phyloP scores from a whole-genome alignment of 2,113 vertebrate genomes.

The Holacanthus passer region DNA sequence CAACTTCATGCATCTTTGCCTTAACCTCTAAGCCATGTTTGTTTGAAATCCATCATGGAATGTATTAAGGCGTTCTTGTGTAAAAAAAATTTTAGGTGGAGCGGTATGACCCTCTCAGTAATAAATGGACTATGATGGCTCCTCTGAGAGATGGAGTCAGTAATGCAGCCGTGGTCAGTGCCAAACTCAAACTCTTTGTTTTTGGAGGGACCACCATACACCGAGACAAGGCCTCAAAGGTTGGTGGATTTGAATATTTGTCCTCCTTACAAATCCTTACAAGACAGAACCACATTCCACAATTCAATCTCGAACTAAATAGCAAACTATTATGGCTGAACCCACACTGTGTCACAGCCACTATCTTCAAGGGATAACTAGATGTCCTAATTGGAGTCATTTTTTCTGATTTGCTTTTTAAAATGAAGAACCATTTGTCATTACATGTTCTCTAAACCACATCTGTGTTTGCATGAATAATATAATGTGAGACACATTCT shows the following conservation, averaged over 20 bases:
- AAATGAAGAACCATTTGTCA: neutral
- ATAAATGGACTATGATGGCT: conserved; percentile 96
- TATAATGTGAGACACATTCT: neutral
- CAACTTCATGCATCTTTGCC: neutral
- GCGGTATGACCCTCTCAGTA: conserved; percentile 89
- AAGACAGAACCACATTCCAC: neutral
- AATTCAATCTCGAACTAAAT: neutral
- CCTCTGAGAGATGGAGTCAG: conserved; percentile 93
- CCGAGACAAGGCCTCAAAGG: conserved; percentile 92
- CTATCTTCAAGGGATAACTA: neutral
- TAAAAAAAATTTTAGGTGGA: conserved; percentile 82
- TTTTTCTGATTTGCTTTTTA: neutral
- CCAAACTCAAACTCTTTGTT: conserved; percentile 93
- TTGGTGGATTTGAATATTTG: conserved; percentile 28
- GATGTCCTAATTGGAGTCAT: neutral
- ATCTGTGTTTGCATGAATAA: neutral
- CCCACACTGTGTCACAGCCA: neutral
- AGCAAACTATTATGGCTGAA: neutral
- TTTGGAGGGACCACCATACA: conserved; percentile 95
- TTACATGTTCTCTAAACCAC: neutral
- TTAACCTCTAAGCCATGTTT: neutral
- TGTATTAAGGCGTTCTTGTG: neutral
- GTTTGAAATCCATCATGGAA: neutral
- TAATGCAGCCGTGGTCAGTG: conserved; percentile 94
- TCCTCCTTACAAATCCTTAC: neutral